Conservation (phyloP, 2,888 invertebrate species). For the Flabesymbios commensalis region DNA sequence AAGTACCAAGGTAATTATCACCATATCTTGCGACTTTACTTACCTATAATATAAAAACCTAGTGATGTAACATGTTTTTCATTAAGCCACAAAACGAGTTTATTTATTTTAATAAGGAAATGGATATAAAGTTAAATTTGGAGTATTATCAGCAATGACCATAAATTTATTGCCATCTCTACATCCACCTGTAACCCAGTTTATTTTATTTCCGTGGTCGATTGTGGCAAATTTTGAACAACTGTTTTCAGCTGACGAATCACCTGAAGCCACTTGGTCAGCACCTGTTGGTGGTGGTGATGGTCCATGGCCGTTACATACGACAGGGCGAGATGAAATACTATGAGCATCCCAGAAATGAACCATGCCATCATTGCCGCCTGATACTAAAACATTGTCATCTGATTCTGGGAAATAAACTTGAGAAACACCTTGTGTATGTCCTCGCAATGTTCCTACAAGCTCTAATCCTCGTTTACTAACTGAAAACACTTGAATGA, state of each 20-base stretch:
- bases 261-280: too few species aligned
- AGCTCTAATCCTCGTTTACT: conserved; percentile 44
- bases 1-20: too few species aligned
- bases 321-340: not conserved
- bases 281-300: not conserved
- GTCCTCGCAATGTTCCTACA: conserved; percentile 46
- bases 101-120: too few species aligned
- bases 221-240: not conserved
- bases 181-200: conserved; percentile 51
- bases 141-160: conserved; percentile 51
- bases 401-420: conserved; percentile 46
- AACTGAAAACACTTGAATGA: conserved; percentile 49
- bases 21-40: too few species aligned
- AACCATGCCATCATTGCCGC: conserved; percentile 49
- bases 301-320: not conserved
- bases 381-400: conserved; percentile 44
- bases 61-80: too few species aligned
- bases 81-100: too few species aligned
- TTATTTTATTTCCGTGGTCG: conserved; percentile 47
- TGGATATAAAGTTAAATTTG: conserved; percentile 3
- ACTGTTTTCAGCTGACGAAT: not conserved
- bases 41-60: too few species aligned
- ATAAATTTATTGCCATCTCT: conserved; percentile 35
- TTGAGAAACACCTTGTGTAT: conserved; percentile 55
- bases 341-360: conserved; percentile 2